A percentile compares a stretch with the other conserved stretches of the same genome.
Evolutionary conservation across 2,888 invertebrate genomes (phyloP).

Genomic region (Abrostola triplasia): DNA sequence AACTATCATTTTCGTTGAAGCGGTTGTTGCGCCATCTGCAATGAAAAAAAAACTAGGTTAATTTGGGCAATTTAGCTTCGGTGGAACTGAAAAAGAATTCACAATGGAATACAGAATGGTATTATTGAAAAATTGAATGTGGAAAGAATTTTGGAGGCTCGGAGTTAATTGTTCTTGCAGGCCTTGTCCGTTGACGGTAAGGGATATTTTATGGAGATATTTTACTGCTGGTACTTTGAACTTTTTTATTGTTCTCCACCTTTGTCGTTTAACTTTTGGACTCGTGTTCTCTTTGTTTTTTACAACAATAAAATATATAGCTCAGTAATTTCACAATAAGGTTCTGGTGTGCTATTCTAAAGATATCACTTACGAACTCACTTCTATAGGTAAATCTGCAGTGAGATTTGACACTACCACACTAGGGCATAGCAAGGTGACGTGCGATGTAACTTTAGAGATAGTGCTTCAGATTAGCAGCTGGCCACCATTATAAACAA

Average conservation of each 20-base stretch:
- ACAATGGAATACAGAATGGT: not conserved
- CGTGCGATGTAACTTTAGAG: too few species aligned
- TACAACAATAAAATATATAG: too few species aligned
- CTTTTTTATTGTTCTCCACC: not conserved
- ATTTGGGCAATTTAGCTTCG: constrained; percentile 29
- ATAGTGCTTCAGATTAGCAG: too few species aligned
- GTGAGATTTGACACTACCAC: too few species aligned
- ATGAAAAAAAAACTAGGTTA: constrained; percentile 38
- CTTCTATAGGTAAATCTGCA: too few species aligned
- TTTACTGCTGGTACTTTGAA: constrained; percentile 6
- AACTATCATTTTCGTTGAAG: constrained; percentile 27
- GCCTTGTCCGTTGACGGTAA: not conserved
- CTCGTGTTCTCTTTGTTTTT: not conserved
- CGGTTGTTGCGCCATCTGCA: constrained; percentile 55
- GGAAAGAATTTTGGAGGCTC: not conserved
- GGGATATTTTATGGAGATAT: not conserved
- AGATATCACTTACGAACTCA: too few species aligned
- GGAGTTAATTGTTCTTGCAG: constrained; percentile 8
- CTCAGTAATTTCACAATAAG: too few species aligned
- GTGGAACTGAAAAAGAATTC: constrained; percentile 13
- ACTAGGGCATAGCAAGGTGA: too few species aligned
- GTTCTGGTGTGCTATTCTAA: too few species aligned
- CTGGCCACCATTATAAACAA: too few species aligned
- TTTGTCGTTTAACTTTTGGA: not conserved
- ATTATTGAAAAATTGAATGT: constrained; percentile 6